Base-by-base conservation (phyloP, 2,888 invertebrate species). In the Spodoptera exigua region DNA sequence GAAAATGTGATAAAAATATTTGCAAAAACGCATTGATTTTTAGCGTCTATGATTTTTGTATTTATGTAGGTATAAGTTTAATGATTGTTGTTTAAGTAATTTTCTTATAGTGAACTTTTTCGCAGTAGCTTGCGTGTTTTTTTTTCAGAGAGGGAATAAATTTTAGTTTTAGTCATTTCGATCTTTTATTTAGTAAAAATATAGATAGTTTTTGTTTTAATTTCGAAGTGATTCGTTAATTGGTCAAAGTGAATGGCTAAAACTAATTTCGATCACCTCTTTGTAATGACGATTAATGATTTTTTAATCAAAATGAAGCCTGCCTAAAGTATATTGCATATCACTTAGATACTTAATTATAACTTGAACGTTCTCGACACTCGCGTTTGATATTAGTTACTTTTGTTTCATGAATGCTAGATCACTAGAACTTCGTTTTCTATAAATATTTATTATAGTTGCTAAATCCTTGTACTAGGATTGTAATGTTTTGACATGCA, bases 261-360 rank as follows among this genome's bases (percentile, higher is more conserved):
- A 61, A 61, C 61, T 61, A 65, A 71, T 60, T 57, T 62, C 34
- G 46, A 57, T 58, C 48, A 54, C 60, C 60, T 71, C 46, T 46
- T 37, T 44, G 35, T 63, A 61, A 49, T 55, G 59, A 41, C 36
- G 18, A 46, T 61, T 18, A 14, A 61, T 67, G 57, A 45, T 55
- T 65, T 48, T 55, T 58, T 57, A 46, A 63, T 68, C 57, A 63
- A 81, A 83, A 85, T 80, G 82, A 89, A 27, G 92, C 92, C 91
- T 92, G 92, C 92, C 92, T 92, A 90, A 87, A 87, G 82, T 90
- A 86, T 91, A 92, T 92, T 92, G 93, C 93, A 93, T 93, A 93
- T 93, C 93, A 93, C 85, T 89, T 91, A 91, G 89, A 84, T 76
- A 73, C 75, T 78, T 79, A 86, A 81, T 86, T 85, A 83, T 86